These are phyloP conservation scores for Crypturellus undulatus DNA, from an alignment of 2,113 vertebrate genomes.

Conservation along the genomic window DNA sequence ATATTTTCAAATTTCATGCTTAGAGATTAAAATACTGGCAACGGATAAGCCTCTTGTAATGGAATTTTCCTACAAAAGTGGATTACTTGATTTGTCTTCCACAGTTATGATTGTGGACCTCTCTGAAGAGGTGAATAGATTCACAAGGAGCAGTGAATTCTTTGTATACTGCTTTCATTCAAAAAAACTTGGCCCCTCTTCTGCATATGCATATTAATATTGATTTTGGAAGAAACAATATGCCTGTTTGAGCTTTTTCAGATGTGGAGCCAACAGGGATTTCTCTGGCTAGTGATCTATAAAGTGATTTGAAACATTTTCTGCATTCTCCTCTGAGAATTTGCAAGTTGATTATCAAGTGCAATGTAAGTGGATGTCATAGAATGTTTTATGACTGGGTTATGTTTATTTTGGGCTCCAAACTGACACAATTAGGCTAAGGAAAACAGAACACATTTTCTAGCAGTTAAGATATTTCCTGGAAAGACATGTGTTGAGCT, in stretches of 20 bases:
- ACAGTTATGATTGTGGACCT: not conserved
- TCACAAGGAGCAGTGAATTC: conserved; percentile 18
- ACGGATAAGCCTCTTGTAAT: not conserved
- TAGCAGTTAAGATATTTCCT: conserved; percentile 26
- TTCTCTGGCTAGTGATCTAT: not conserved
- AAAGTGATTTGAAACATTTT: not conserved
- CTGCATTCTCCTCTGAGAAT: not conserved
- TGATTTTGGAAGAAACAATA: conserved; percentile 15
- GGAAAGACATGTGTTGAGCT: not conserved
- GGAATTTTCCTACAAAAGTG: not conserved
- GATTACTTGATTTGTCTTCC: not conserved
- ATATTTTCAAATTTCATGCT: not conserved
- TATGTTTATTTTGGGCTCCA: conserved; percentile 27
- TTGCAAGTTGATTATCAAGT: conserved; percentile 15
- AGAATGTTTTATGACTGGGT: not conserved
- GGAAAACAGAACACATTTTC: not conserved
- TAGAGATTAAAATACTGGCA: not conserved
- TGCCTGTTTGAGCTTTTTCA: not conserved
- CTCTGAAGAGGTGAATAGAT: not conserved
- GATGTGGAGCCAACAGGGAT: not conserved
- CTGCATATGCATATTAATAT: not conserved
- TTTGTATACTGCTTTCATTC: not conserved
- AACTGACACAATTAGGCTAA: not conserved
- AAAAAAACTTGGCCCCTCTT: not conserved
- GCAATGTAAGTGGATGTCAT: not conserved